Evolutionary conservation across 2,113 vertebrate genomes (phyloP), one percentile per base, ranked within the genome.

Genomic region (Phoenicopterus ruber): DNA sequence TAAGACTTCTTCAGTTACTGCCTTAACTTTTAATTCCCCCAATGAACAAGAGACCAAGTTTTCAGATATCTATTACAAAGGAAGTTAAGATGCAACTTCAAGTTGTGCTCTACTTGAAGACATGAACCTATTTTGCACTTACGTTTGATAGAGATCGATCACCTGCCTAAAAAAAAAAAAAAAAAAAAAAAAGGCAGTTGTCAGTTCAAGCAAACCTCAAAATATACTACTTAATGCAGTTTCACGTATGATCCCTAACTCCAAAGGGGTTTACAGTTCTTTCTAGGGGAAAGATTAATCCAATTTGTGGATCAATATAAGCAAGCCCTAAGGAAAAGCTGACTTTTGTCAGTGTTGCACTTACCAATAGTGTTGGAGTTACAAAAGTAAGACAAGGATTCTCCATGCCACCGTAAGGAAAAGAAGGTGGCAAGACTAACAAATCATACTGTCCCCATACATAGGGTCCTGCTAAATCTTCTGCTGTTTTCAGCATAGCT

Each of bases 351-450:
- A 71, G 29, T 21, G 54, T 82, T 32, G 63, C 15, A 97, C 98
- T 96, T 96, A 99, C 99, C 98, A 99, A 96, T 8, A 99, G 71
- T 3, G 99, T 99, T 44, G 99, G 99, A 2, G 99, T 99, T 36
- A 99, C 99, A 80, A 99, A 99, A 57, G 99, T 99, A 69, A 99
- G 99, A 57, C 99, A 99, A 40, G 99, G 99, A 87, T 99, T 99
- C 94, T 99, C 99, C 99, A 99, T 99, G 38, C 99, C 99, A 5
- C 99, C 99, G 0, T 99, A 99, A 4, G 99, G 99, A 96, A 99
- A 99, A 31, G 99, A 99, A 1, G 99, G 99, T 10, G 99, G 99
- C 29, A 99, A 98, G 67, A 99, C 98, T 94, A 99, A 96, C 14
- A 99, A 86, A 90, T 99, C 99, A 55, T 99, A 99, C 70, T 99